Percentiles rank a stretch among this genome's conserved stretches.
Evolutionary conservation across 2,797 vertebrate species (phyloP).

Genomic region (Hirundo rustica): DNA sequence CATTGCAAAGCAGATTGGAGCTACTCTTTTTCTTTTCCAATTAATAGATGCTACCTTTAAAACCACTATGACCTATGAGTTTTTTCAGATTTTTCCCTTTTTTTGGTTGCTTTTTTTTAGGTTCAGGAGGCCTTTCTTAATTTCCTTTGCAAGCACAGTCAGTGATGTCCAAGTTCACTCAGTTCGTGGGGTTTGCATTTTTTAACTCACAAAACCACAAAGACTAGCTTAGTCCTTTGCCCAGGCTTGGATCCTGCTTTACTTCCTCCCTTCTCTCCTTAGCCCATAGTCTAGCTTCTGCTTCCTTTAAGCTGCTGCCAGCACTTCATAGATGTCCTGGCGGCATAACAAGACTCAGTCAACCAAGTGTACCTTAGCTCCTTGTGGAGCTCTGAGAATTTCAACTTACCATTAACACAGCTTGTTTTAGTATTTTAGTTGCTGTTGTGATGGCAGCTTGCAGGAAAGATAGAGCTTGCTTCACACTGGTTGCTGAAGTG

Average conservation of each 20-base stretch:
- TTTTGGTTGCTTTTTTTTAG: neutral
- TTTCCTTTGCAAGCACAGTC: neutral
- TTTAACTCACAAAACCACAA: neutral
- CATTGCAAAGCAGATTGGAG: neutral
- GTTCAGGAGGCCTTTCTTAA: neutral
- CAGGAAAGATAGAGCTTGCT: neutral
- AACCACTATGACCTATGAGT: neutral
- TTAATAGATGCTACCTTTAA: neutral
- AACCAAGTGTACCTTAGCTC: neutral
- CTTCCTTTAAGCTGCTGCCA: neutral
- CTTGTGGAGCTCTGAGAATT: neutral
- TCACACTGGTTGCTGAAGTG: neutral
- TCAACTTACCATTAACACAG: fast-evolving
- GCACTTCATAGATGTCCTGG: neutral
- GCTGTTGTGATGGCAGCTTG: neutral
- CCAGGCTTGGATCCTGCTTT: neutral
- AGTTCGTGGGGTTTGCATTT: conserved; percentile 21
- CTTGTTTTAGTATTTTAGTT: neutral
- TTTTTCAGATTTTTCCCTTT: neutral
- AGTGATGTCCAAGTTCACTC: neutral
- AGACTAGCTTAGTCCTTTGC: neutral
- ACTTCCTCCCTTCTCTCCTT: neutral
- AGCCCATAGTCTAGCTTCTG: neutral
- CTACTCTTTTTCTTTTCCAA: neutral
- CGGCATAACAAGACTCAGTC: neutral